Conservation (phyloP, 2,888 invertebrate genomes). For the Uloborus plumipes region DNA sequence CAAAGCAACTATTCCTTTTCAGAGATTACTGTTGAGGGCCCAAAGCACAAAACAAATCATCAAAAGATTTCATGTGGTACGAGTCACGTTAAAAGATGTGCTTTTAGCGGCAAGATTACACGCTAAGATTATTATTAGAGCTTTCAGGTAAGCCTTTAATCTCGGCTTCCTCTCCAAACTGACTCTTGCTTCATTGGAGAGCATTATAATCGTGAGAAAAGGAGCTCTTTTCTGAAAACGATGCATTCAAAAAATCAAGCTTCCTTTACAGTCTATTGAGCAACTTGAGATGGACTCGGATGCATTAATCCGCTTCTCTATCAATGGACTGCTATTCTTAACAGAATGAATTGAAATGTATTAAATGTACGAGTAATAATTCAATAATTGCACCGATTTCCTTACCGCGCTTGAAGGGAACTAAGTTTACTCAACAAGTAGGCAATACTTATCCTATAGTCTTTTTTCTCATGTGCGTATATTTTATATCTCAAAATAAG, state of each 20-base stretch:
- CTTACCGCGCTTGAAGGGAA: too few species aligned
- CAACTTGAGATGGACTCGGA: too few species aligned
- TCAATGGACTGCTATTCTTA: too few species aligned
- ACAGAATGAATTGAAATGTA: too few species aligned
- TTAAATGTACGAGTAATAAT: too few species aligned
- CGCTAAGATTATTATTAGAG: constrained; percentile 37
- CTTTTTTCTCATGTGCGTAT: too few species aligned
- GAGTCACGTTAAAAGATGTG: constrained; percentile 22
- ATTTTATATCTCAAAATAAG: too few species aligned
- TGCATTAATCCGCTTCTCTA: too few species aligned
- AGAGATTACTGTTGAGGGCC: constrained; percentile 31
- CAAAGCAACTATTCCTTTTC: constrained; percentile 27
- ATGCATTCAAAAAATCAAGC: neutral
- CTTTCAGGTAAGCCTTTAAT: constrained; percentile 57
- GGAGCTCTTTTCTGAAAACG: constrained; percentile 16
- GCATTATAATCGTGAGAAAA: constrained; percentile 54
- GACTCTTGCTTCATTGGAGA: constrained; percentile 19
- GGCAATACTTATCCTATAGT: too few species aligned
- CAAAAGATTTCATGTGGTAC: constrained; percentile 23
- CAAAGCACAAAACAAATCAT: constrained; percentile 50
- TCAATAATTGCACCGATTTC: too few species aligned
- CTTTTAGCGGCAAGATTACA: constrained; percentile 57
- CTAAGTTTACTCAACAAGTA: too few species aligned
- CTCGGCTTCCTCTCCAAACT: constrained; percentile 48
- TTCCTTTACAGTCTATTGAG: too few species aligned